Evolutionary conservation across 2,113 vertebrate genomes (phyloP), one percentile per base, ranked within the genome.

Genomic region (Stigmatopora nigra): DNA sequence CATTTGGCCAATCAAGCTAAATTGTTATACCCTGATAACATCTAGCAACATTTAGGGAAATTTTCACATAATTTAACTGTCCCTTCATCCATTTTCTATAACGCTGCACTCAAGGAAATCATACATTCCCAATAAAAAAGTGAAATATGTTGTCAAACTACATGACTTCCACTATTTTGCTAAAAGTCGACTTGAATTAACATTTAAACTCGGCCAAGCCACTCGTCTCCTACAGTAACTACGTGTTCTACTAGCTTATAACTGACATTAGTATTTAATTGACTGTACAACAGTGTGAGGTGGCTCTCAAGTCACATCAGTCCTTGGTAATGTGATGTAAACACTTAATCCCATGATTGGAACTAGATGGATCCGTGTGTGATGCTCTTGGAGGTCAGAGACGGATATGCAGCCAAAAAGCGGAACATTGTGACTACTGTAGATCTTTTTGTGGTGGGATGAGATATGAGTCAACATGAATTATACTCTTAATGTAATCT

Each of bases 191-290:
- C 59, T 45, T 44, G 59, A 45, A 61, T 61, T 11, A 44, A 61
- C 70, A 72, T 80, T 72, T 80, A 78, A 70, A 81, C 67, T 86
- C 64, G 63, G 53, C 46, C 2, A 67, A 77, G 75, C 73, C 69
- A 79, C 69, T 75, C 69, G 62, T 73, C 59, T 72, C 45, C 69
- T 73, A 36, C 63, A n/a, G 46, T 64, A 84, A 79, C 79, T 84
- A 80, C 76, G 72, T 80, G 78, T 74, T 82, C 64, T 76, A 81
- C 69, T 77, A 83, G 82, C 82, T 80, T 84, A 79, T 84, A 78
- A 78, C 71, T 71, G 76, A 82, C 79, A 73, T 82, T 68, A 78
- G 80, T 45, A 80, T 78, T 80, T 68, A 65, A 77, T 79, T n/a
- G 48, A 74, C 77, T 80, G 72, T 80, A 82, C 80, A 83, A 78